Evolutionary conservation across 2,888 invertebrate species (phyloP), one percentile per base, ranked within the genome.

Genomic region (Embidobia sp.): DNA sequence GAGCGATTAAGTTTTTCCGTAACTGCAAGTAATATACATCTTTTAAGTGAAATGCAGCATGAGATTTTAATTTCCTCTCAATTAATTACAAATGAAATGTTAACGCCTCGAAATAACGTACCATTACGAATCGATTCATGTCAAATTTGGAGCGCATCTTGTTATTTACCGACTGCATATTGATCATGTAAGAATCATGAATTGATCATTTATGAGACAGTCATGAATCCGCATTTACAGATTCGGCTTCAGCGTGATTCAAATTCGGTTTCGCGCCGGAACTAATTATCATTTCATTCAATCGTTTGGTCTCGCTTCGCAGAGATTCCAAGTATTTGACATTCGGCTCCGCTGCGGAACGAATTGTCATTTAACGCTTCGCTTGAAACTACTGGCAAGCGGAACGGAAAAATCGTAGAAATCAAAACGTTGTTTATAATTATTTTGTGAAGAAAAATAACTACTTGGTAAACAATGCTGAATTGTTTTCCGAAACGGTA

Each of bases 281-380:
- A 61, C 51, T 70, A 70, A 70, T 70, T 70, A 70, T 70, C 46
- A 70, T 70, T 70, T 70, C 44, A 70, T 61, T 70, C 35, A 70
- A 61, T 61, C 51, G 29, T 70, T 70, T 53, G 46, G 51, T 42
- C 15, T 59, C 69, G 33, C 13, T 31, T 59, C 42, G 11, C 18
- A 42, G 42, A n/a, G 13, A 59, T 59, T 26, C 69, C 7, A 69
- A 49, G 49, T 69, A 51, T 59, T 69, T 57, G 69, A 69, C 69
- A 51, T 49, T 69, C 57, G 48, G 48, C 29, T 46, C 31, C 35
- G 26, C 31, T 15, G 27, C 26, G 42, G 48, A 67, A 67, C 57
- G 57, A 67, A 67, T 57, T 55, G 67, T 40, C 57, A 49, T 57
- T 57, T 67, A 67, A 57, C 57, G 67, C 48, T 57, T 57, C 57